Percentiles rank a stretch among this genome's conserved stretches.
phyloP scores from a whole-genome alignment of 64 coral and sea anemone species.

The Hydrozoanthus tunicans region DNA sequence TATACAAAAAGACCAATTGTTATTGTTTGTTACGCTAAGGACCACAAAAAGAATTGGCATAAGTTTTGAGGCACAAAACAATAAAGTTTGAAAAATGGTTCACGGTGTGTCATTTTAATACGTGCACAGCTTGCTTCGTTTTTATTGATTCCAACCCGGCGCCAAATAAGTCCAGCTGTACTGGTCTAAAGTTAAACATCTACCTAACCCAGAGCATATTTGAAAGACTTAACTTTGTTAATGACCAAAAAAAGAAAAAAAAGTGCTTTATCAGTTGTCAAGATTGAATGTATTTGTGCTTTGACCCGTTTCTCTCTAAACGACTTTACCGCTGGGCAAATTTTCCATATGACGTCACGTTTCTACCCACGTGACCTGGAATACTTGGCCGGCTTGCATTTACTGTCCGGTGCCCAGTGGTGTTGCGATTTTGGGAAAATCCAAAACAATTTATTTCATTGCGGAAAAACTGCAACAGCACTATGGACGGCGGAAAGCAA shows the following conservation, averaged over 20 bases:
- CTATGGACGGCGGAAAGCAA: conserved; percentile 82
- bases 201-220: no score
- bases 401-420: conserved; percentile 34
- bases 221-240: no score
- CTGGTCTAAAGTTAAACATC: no score
- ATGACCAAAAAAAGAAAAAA: no score
- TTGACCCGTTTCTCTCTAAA: not conserved
- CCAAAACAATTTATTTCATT: not conserved
- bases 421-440: conserved; percentile 8
- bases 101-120: no score
- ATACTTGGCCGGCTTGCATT: conserved; percentile 1
- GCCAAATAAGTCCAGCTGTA: no score
- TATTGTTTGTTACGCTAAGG: not conserved
- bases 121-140: no score
- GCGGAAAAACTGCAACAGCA: not conserved
- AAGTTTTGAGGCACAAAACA: no score
- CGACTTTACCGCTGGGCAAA: not conserved
- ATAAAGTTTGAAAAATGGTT: no score
- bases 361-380: conserved; percentile 43
- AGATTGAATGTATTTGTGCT: no score
- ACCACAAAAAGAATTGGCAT: not conserved
- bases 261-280: no score
- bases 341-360: conserved; percentile 34
- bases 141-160: no score
- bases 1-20: not conserved